These are phyloP conservation scores for Saccopteryx bilineata DNA, from an alignment of 2,113 vertebrate genomes.

Conservation along the genomic window DNA sequence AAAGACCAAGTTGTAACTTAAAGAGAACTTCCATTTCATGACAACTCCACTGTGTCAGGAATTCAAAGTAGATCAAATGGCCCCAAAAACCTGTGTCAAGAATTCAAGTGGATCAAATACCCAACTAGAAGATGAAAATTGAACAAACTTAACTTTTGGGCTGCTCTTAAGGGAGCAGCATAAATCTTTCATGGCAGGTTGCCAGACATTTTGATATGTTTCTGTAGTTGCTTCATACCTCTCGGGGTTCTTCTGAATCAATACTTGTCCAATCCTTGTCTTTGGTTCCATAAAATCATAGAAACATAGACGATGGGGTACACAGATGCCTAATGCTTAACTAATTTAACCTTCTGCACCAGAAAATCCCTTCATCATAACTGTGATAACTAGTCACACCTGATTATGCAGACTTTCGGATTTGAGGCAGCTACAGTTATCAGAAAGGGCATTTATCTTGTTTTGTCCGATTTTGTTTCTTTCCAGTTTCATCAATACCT, in stretches of 20 bases:
- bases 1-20: neutral
- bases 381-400: neutral
- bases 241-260: conserved; percentile 56
- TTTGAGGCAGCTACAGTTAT: neutral
- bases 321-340: neutral
- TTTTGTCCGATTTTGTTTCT: neutral
- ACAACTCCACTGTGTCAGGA: conserved; percentile 18
- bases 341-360: neutral
- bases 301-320: neutral
- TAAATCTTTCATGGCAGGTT: conserved; percentile 64
- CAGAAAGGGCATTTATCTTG: neutral
- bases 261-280: conserved; percentile 60
- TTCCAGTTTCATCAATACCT: neutral
- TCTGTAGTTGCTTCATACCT: conserved; percentile 53
- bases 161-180: conserved; percentile 28
- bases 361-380: neutral
- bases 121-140: conserved; percentile 52
- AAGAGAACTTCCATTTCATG: conserved; percentile 15
- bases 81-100: neutral
- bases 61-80: conserved; percentile 42
- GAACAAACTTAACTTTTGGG: conserved; percentile 4
- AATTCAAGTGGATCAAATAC: conserved; percentile 20
- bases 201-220: conserved; percentile 51
- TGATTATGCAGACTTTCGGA: neutral
- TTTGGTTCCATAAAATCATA: conserved; percentile 63